Evolutionary conservation across 2,888 invertebrate species (phyloP), one percentile per base, ranked within the genome.

Genomic region (Chorisops tibialis): DNA sequence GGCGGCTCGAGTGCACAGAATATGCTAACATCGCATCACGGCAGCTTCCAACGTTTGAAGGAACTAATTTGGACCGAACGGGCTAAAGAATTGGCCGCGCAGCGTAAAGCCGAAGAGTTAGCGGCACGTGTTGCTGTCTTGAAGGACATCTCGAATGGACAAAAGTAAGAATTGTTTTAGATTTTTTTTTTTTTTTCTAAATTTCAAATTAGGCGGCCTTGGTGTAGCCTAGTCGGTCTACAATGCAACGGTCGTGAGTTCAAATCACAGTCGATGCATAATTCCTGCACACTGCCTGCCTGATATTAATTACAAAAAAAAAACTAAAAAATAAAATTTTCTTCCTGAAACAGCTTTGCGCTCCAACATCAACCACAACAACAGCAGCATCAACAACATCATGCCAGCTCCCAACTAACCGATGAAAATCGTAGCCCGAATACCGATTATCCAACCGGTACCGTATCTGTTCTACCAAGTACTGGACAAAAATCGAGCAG

Each of bases 51-150:
- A 69, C 86, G 88, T 67, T 80, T 92, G 58, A 91, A 90, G 81
- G 89, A 91, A 70, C 74, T 92, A 67, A 87, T 91, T 69, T 82
- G 87, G 56, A 87, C 86, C 30, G 91, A 92, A 72, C 82, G 90
- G 49, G 86, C 88, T 1, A 83, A 87, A 47, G 91, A 91, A 71
- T 78, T 90, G 64, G 86, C 88, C 70, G 83, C 89, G 73, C 89
- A 89, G 74, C 82, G 88, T 67, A 83, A 86, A 65, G 84, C 84
- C 0, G 90, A 91, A 68, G 89, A 89, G 73, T 82, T 86, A 63
- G 87, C 86, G 62, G 88, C 87, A 7, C 76, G 84, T 48, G 80
- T 81, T 3, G 80, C 83, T 0, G 81, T 80, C 2, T 76, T 87
- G 0, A 87, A 86, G 70, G 87, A 88, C 62, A 79, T 85, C 47